These are phyloP conservation scores for Aporophyla nigra DNA, from an alignment of 2,888 invertebrate species.

Conservation along the genomic window DNA sequence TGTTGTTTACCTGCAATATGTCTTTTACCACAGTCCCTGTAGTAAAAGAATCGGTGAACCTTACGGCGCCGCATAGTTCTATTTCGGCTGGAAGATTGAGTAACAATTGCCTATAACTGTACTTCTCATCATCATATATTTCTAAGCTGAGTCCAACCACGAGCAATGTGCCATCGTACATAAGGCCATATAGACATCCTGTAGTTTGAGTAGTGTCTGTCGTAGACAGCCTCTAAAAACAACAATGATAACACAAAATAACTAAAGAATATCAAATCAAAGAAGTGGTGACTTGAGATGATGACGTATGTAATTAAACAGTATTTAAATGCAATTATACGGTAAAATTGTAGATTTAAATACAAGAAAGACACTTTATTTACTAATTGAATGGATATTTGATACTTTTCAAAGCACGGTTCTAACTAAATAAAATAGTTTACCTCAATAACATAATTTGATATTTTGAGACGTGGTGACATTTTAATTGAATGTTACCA, in stretches of 20 bases:
- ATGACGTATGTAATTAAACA: conserved; percentile 79
- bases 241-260: conserved; percentile 11
- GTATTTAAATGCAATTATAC: conserved; percentile 15
- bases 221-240: conserved; percentile 92
- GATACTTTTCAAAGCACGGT: conserved; percentile 17
- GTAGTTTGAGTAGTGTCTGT: conserved; percentile 91
- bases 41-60: conserved; percentile 91
- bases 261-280: conserved; percentile 16
- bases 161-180: conserved; percentile 93
- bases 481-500: conserved; percentile 86
- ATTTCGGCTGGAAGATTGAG: conserved; percentile 94
- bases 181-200: conserved; percentile 94
- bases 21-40: conserved; percentile 92
- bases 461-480: conserved; percentile 94
- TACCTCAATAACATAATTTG: conserved; percentile 93
- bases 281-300: conserved; percentile 50
- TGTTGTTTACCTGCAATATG: conserved; percentile 87
- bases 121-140: conserved; percentile 90
- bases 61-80: conserved; percentile 94
- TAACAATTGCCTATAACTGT: conserved; percentile 89
- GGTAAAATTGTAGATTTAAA: conserved; percentile 8
- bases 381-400: neutral
- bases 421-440: conserved; percentile 75
- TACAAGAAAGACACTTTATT: neutral
- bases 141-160: conserved; percentile 93